These are phyloP conservation scores for Okamejei kenojei DNA, from an alignment of 2,797 vertebrate species.

Conservation along the genomic window DNA sequence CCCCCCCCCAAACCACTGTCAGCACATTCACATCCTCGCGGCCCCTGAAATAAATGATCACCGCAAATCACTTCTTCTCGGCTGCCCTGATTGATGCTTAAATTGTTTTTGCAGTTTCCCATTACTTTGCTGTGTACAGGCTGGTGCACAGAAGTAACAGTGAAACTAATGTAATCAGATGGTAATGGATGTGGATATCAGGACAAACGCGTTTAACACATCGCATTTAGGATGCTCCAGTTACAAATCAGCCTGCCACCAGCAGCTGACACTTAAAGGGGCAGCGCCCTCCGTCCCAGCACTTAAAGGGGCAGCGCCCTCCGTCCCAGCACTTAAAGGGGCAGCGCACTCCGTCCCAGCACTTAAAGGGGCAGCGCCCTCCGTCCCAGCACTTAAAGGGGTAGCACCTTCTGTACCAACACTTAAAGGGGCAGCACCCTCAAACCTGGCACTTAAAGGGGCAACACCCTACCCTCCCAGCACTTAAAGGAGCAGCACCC, in stretches of 20 bases:
- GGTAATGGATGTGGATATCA: constrained; percentile 39
- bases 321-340: too few species aligned
- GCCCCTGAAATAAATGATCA: constrained; percentile 41
- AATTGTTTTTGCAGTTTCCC: constrained; percentile 39
- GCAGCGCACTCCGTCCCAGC: not conserved
- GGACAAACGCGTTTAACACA: constrained; percentile 12
- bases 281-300: not conserved
- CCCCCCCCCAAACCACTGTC: constrained; percentile 31
- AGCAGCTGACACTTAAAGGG: not conserved
- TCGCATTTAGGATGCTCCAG: not conserved
- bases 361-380: not conserved
- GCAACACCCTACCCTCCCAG: too few species aligned
- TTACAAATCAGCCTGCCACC: constrained; percentile 14
- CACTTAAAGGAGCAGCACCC: too few species aligned
- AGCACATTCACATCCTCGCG: constrained; percentile 35
- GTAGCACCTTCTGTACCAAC: too few species aligned
- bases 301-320: not conserved
- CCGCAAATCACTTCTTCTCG: constrained; percentile 39
- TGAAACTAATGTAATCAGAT: constrained; percentile 37
- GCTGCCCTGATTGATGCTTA: constrained; percentile 41
- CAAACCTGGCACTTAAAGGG: not conserved
- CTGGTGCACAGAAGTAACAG: constrained; percentile 31
- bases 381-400: not conserved
- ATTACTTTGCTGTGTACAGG: constrained; percentile 36
- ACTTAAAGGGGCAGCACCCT: not conserved